Evolutionary conservation across 2,797 vertebrate genomes (phyloP).

Genomic region (Glyptemys insculpta): DNA sequence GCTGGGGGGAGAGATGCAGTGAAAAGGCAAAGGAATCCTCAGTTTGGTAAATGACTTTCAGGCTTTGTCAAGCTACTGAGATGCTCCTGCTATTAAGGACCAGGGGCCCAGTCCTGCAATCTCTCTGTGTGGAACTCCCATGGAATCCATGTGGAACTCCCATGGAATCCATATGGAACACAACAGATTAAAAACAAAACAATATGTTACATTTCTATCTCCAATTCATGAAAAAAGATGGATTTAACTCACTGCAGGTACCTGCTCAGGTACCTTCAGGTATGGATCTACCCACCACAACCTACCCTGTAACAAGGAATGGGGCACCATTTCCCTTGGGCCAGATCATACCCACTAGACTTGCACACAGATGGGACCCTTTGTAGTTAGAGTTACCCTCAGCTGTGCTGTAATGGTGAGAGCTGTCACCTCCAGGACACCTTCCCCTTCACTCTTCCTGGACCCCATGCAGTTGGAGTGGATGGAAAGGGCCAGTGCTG

Average conservation of each 20-base stretch:
- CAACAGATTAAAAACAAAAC: background rate
- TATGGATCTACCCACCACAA: background rate
- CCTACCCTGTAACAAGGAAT: background rate
- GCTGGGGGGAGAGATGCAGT: constrained; percentile 69
- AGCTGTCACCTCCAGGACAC: fast-evolving
- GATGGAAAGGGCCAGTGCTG: background rate
- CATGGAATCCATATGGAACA: background rate
- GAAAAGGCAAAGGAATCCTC: constrained; percentile 44
- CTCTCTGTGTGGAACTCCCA: background rate
- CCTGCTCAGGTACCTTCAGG: background rate
- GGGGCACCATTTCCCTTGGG: background rate
- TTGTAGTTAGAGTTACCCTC: fast-evolving
- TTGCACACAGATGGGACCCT: background rate
- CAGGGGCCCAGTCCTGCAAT: constrained; percentile 17
- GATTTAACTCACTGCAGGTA: background rate
- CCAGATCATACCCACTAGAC: background rate
- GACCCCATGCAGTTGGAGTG: background rate
- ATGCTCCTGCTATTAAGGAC: background rate
- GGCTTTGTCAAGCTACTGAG: constrained; percentile 3
- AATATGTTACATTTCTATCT: background rate
- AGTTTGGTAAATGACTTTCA: constrained; percentile 14
- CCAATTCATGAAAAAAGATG: background rate
- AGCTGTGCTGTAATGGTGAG: fast-evolving
- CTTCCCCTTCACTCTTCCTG: background rate
- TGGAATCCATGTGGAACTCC: background rate